Conservation (phyloP, 2,888 invertebrate species). For the Catocala sponsa region DNA sequence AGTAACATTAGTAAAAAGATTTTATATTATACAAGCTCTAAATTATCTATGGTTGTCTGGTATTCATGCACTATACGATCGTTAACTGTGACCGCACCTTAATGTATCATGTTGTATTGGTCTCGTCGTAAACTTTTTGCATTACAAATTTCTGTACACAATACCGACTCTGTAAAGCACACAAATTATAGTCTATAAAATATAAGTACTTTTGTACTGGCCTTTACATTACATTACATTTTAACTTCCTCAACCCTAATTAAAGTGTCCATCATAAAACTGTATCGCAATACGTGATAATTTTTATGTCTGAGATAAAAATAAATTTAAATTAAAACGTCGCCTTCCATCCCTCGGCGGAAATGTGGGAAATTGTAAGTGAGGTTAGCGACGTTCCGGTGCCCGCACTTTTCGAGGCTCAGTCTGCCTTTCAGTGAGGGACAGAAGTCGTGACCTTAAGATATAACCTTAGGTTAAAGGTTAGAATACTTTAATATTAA, state of each 20-base stretch:
- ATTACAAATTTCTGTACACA: no score
- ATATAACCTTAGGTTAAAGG: no score
- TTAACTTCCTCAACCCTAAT: constrained; percentile 30
- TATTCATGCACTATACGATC: no score
- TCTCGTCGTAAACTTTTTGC: neutral
- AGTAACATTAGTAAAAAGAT: no score
- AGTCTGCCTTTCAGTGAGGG: neutral
- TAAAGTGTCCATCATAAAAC: constrained; percentile 38
- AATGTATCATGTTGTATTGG: no score
- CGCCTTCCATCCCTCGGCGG: constrained; percentile 22
- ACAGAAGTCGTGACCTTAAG: neutral
- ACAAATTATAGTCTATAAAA: constrained; percentile 1
- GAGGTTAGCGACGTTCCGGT: constrained; percentile 38
- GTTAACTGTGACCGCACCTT: no score
- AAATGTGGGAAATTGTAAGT: constrained; percentile 46
- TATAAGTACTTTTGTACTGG: constrained; percentile 6
- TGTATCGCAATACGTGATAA: constrained; percentile 45
- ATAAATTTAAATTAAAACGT: constrained; percentile 43
- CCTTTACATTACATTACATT: constrained; percentile 1
- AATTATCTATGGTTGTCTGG: no score
- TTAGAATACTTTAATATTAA: no score
- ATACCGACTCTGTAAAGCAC: neutral
- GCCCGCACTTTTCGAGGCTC: constrained; percentile 32
- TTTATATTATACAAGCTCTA: no score
- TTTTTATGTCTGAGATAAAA: constrained; percentile 47